phyloP scores from a whole-genome alignment of 2,113 vertebrate genomes.

The Parus major region DNA sequence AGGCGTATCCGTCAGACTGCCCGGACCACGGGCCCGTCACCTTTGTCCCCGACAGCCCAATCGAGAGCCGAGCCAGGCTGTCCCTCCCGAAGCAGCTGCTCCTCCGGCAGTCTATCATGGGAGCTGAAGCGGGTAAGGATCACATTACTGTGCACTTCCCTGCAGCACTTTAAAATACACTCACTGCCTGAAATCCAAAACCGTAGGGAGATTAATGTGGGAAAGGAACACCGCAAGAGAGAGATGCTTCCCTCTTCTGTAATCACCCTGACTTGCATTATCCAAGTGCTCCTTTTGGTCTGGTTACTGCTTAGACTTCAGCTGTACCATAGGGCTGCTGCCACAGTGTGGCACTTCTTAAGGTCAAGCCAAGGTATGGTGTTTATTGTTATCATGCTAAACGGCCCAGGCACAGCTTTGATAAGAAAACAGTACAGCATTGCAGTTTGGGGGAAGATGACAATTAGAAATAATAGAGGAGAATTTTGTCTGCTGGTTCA shows the following conservation, averaged over 20 bases:
- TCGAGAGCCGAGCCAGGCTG: constrained; percentile 93
- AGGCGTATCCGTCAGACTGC: constrained; percentile 93
- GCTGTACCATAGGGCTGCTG: background rate
- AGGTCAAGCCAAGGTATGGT: background rate
- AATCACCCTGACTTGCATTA: background rate
- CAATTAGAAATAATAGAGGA: background rate
- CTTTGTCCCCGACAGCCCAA: constrained; percentile 90
- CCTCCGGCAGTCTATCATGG: constrained; percentile 88
- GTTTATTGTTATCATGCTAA: background rate
- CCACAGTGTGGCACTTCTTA: background rate
- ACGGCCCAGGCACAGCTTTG: background rate
- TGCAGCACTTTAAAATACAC: background rate
- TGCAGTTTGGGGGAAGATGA: background rate
- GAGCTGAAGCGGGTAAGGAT: constrained; percentile 86
- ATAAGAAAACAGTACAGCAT: background rate
- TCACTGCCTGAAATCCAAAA: background rate
- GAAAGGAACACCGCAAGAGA: background rate
- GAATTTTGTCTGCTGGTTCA: background rate
- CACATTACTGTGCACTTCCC: background rate
- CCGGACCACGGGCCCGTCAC: constrained; percentile 95
- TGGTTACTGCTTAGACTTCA: background rate
- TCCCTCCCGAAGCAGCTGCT: constrained; percentile 92
- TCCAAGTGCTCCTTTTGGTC: background rate
- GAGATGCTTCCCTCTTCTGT: background rate
- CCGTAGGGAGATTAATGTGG: background rate